Base-by-base conservation (phyloP, 2,888 invertebrate genomes). In the Osedax fenrisi region DNA sequence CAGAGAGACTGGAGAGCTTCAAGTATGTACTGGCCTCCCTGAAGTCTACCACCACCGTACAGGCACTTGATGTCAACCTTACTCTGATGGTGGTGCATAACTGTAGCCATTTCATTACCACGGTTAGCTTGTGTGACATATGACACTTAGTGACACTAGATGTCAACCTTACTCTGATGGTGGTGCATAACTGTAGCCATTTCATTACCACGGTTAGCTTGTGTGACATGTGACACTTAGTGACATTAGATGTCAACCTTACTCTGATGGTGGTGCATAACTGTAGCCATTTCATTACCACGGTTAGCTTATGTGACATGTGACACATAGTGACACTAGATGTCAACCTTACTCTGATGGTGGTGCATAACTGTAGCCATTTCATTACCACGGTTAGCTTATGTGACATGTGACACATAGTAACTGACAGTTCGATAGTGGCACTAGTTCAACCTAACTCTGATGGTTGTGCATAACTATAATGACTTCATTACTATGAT, bases 141-240 rank as follows among this genome's bases (percentile, higher is more conserved):
- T 26, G 21, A 26, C 27, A 13, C 27, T 5, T n/a, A 26, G 27
- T 41, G 56, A 24, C 22, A 41, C 21, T 13, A 21, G 41, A 2
- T 23, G 72, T 62, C 66, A 72, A 26, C 56, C 61, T 70, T 0
- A 75, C 84, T 13, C 76, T 77, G 0, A 76, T 84, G 66, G 87
- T 92, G 22, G 88, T 92, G 22, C 89, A 92, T 82, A 93, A 92
- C 82, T 91, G 91, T 79, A 91, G 89, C 81, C 90, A 89, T 82
- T 90, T 89, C 76, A 87, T 94, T 72, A 88, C 88, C 75, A 88
- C 78, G 62, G 86, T 87, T 79, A 82, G 84, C n/a, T n/a, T n/a
- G n/a, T n/a, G n/a, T n/a, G n/a, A n/a, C n/a, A n/a, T n/a, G n/a
- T n/a, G n/a, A n/a, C n/a, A n/a, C n/a, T n/a, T n/a, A n/a, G n/a